Evolutionary conservation across 2,797 vertebrate genomes (phyloP).

Genomic region (Pelochelys cantorii): DNA sequence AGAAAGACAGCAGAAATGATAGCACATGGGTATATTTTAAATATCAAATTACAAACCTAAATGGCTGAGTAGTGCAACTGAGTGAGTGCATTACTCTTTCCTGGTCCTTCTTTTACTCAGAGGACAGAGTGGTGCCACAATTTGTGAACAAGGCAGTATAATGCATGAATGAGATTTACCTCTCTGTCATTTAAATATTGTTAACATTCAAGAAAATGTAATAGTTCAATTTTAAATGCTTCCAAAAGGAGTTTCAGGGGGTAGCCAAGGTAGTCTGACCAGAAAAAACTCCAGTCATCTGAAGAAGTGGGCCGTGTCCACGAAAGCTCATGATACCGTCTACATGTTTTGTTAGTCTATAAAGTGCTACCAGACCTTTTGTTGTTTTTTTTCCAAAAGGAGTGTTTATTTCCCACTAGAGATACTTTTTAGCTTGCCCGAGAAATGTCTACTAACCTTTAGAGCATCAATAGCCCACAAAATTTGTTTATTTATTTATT

Average conservation of each 20-base stretch:
- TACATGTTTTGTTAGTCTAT: no score
- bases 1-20: neutral
- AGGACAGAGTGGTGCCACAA: neutral
- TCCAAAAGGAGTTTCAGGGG: neutral
- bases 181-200: neutral
- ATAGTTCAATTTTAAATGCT: neutral
- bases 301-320: no score
- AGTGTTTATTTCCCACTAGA: neutral
- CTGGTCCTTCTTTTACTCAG: neutral
- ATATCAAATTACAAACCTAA: neutral
- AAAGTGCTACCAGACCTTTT: no score
- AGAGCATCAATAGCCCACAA: neutral
- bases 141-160: neutral
- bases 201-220: neutral
- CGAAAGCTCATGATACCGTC: no score
- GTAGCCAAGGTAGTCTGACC: no score
- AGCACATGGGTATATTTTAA: neutral
- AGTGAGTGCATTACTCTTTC: neutral
- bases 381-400: neutral
- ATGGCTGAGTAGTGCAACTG: neutral
- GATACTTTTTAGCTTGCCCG: neutral
- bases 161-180: neutral
- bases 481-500: neutral
- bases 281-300: no score
- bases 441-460: neutral